Evolutionary conservation across 92 coral and sea anemone genomes (phyloP).

Genomic region (Actinostola sp.): DNA sequence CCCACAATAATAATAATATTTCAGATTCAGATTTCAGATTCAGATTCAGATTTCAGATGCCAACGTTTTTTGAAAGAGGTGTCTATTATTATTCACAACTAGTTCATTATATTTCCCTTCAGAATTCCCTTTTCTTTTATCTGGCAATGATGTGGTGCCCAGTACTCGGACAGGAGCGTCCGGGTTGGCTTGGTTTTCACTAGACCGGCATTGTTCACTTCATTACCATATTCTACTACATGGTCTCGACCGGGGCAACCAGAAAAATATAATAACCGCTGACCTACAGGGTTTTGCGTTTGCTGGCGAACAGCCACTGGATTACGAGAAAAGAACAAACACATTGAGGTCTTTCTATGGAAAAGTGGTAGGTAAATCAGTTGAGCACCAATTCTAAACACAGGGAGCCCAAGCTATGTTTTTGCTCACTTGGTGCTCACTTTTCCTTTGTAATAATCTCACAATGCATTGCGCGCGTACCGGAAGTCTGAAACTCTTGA

Average conservation of each 20-base stretch:
- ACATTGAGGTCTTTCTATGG: conserved; percentile 60
- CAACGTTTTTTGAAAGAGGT: no score
- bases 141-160: conserved; percentile 90
- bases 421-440: no score
- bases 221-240: conserved; percentile 69
- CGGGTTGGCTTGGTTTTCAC: conserved; percentile 87
- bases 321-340: conserved; percentile 60
- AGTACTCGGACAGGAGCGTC: conserved; percentile 85
- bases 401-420: no score
- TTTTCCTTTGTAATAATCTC: no score
- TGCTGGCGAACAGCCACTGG: conserved; percentile 69
- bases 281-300: conserved; percentile 79
- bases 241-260: conserved; percentile 68
- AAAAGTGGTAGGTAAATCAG: conserved; percentile 55
- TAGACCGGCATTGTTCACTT: conserved; percentile 75
- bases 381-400: no score
- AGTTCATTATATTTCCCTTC: not conserved
- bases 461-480: no score
- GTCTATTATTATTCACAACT: no score
- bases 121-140: conserved; percentile 68
- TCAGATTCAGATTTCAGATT: no score
- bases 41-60: no score
- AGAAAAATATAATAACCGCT: conserved; percentile 65
- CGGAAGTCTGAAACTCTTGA: no score
- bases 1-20: no score